Conservation (phyloP, 1,140 invertebrate species). For the Brachionus paranguensis region DNA sequence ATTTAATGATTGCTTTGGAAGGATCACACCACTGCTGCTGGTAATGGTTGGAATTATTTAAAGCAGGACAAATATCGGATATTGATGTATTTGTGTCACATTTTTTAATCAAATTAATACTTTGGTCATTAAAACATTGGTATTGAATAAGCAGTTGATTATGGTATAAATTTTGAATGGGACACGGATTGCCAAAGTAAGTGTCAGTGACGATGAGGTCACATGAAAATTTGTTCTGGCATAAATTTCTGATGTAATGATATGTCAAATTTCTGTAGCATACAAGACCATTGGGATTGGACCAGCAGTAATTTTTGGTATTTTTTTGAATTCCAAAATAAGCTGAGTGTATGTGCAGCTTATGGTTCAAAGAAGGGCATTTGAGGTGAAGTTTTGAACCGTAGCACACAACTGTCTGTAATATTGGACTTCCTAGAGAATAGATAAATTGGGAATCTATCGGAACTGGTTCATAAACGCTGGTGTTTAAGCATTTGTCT, state of each 20-base stretch:
- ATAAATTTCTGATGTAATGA: constrained; percentile 17
- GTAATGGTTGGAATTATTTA: background rate
- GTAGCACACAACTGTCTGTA: background rate
- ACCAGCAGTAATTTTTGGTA: background rate
- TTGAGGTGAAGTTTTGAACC: constrained; percentile 5
- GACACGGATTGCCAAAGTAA: constrained; percentile 25
- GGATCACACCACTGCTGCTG: constrained; percentile 29
- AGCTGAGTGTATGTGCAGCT: background rate
- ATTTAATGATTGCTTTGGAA: background rate
- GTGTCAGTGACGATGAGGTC: background rate
- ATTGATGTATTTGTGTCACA: background rate
- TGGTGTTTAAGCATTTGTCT: background rate
- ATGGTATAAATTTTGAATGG: background rate
- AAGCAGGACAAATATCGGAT: background rate
- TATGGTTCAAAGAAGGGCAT: background rate
- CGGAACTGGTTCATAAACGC: background rate
- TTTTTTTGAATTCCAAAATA: constrained; percentile 28
- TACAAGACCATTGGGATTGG: background rate
- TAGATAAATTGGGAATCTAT: background rate
- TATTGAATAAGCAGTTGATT: constrained; percentile 27
- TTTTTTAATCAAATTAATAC: background rate
- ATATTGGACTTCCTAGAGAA: background rate
- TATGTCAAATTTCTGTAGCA: constrained; percentile 3
- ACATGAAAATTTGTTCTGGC: constrained; percentile 6
- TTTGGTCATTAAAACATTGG: constrained; percentile 16